phyloP scores from a whole-genome alignment of 2,888 invertebrate genomes.

The Sinopyrophorus schimmeli region DNA sequence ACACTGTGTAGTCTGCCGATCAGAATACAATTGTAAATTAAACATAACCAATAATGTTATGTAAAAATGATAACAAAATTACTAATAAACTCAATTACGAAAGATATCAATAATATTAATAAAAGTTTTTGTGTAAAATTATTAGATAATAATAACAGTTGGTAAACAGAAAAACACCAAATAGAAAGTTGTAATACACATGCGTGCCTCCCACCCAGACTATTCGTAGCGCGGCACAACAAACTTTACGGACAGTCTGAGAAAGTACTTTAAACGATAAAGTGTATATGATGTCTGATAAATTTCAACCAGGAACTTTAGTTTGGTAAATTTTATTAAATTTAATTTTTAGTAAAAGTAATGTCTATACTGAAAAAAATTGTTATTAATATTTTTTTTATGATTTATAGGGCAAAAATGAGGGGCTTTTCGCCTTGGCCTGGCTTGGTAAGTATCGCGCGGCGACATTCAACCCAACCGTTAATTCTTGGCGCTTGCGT shows the following conservation, averaged over 20 bases:
- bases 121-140: too few relatives aligned
- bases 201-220: slow-evolving; percentile 12
- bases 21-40: too few relatives aligned
- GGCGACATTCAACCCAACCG: slow-evolving; percentile 53
- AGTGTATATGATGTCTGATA: slow-evolving; percentile 57
- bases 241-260: slow-evolving; percentile 26
- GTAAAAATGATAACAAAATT: too few relatives aligned
- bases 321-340: slow-evolving; percentile 62
- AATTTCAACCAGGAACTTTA: slow-evolving; percentile 67
- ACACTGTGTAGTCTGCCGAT: too few relatives aligned
- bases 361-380: slow-evolving; percentile 4
- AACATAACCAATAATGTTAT: too few relatives aligned
- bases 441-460: slow-evolving; percentile 80
- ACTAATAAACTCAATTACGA: too few relatives aligned
- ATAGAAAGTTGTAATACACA: slow-evolving; percentile 4
- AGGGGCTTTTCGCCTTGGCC: slow-evolving; percentile 97
- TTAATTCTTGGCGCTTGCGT: slow-evolving; percentile 50
- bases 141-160: too few relatives aligned
- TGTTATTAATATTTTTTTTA: slow-evolving; percentile 12
- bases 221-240: slow-evolving; percentile 27
- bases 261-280: slow-evolving; percentile 1
- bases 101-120: too few relatives aligned
- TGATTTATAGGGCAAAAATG: slow-evolving; percentile 94
- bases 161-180: too few relatives aligned
- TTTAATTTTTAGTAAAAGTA: slow-evolving; percentile 7